A percentile compares a stretch with the other conserved stretches of the same genome.
Conservation (phyloP, 2,888 invertebrate genomes). For the Cheilosia urbana region DNA sequence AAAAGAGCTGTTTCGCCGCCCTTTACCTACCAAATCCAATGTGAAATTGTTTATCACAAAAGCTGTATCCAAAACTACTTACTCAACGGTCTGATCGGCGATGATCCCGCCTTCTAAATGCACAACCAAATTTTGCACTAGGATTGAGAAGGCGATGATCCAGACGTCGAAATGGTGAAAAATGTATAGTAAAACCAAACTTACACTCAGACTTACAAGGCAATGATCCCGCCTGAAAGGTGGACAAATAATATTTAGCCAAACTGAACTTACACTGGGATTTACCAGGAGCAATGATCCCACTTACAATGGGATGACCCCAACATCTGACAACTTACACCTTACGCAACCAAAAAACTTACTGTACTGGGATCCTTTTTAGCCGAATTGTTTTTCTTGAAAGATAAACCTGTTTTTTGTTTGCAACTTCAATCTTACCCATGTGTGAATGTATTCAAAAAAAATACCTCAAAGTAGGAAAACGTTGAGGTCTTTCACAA, state of each 20-base stretch:
- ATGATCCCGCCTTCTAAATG: slow-evolving; percentile 32
- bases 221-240: slow-evolving; percentile 6
- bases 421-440: slow-evolving; percentile 5
- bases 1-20: neutral
- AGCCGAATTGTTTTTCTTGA: neutral
- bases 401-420: neutral
- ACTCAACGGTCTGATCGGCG: slow-evolving; percentile 25
- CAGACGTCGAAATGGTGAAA: neutral
- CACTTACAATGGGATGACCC: neutral
- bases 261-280: slow-evolving; percentile 2
- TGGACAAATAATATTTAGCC: slow-evolving; percentile 1
- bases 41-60: slow-evolving; percentile 20
- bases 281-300: neutral
- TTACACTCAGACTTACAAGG: slow-evolving; percentile 1
- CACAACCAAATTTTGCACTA: neutral
- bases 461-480: neutral
- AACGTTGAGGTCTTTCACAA: neutral
- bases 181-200: neutral
- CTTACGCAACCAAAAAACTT: slow-evolving; percentile 12
- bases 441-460: neutral
- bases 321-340: neutral
- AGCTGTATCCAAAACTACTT: slow-evolving; percentile 57
- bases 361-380: slow-evolving; percentile 54
- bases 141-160: neutral
- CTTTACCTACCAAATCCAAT: slow-evolving; percentile 23